Evolutionary conservation across 2,113 vertebrate species (phyloP), one percentile per base, ranked within the genome.

Genomic region (Pholis gunnellus): DNA sequence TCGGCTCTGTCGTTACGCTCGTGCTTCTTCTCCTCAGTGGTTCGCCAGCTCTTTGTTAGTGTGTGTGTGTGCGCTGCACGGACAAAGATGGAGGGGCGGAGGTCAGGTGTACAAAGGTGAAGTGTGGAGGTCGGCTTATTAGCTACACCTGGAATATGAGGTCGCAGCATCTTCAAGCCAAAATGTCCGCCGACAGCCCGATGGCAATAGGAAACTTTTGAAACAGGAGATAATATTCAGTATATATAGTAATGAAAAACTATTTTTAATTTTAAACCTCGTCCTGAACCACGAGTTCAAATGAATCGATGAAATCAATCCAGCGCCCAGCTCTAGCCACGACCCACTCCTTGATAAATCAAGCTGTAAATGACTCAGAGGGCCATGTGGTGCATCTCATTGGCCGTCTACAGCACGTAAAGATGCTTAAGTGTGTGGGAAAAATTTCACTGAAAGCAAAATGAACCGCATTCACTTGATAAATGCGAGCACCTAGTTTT

Each of bases 1-100:
- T 64, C 61, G 1, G 20, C 61, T 78, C 65, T 68, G 14, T 81
- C 84, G 73, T 77, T 20, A 0, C 38, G 34, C 34, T 34, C 34
- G 11, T 74, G 42, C 74, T 84, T 88, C 74, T 84, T 88, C 54
- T 85, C 84, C 75, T 84, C 64, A 52, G 73, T 5, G 7, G 48
- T 76, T 9, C 0, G 1, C 25, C 46, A n/a, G 18, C 20, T 75
- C 54, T 75, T 60, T 89, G 63, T 76, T 48, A 11, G 64, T 59
- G 50, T 29, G 42, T 56, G 2, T 31, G 29, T 38, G 7, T 5
- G 69, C 3, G 1, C 18, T 54, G 2, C 46, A 9, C 31, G 31
- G 42, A 50, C 68, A 48, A 74, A 65, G 61, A 72, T 29, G 8
- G 18, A 65, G 27, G 56, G 50, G 60, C 36, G 25, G 63, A 65